phyloP scores from a whole-genome alignment of 2,888 invertebrate species.

The Hydrotaea diabolus region DNA sequence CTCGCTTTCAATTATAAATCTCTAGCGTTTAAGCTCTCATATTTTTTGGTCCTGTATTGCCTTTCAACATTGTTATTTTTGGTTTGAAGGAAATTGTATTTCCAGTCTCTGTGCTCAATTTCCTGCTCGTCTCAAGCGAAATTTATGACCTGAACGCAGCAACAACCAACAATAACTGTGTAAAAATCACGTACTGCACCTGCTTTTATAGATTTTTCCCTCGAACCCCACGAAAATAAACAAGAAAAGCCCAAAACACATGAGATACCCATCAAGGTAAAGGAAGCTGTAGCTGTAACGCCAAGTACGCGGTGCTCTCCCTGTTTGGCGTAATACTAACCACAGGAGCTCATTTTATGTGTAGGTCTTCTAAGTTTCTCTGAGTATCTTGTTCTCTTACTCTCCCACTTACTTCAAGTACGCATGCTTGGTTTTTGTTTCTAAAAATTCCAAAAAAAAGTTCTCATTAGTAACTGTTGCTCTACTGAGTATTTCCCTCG shows the following conservation, averaged over 20 bases:
- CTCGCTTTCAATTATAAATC: neutral
- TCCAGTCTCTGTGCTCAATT: neutral
- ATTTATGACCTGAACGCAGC: conserved; percentile 40
- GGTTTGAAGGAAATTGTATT: neutral
- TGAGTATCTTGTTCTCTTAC: neutral
- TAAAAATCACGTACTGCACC: conserved; percentile 61
- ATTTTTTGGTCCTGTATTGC: too few relatives aligned
- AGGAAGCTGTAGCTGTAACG: conserved; percentile 49
- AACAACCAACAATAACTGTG: conserved; percentile 63
- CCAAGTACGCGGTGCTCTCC: neutral
- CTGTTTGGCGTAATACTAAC: too few relatives aligned
- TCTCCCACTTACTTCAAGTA: neutral
- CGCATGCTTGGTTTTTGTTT: conserved; percentile 9
- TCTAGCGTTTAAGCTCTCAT: too few relatives aligned
- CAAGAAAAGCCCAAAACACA: neutral
- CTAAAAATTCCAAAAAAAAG: neutral
- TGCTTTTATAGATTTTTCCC: conserved; percentile 62
- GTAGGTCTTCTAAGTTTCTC: conserved; percentile 21
- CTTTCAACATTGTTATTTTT: too few relatives aligned
- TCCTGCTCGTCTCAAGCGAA: neutral
- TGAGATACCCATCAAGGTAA: conserved; percentile 53
- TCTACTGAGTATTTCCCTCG: neutral
- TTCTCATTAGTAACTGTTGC: conserved; percentile 57
- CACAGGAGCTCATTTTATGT: neutral
- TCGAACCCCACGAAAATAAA: too few relatives aligned